phyloP scores from a whole-genome alignment of 2,113 vertebrate genomes.

The Albula glossodonta region DNA sequence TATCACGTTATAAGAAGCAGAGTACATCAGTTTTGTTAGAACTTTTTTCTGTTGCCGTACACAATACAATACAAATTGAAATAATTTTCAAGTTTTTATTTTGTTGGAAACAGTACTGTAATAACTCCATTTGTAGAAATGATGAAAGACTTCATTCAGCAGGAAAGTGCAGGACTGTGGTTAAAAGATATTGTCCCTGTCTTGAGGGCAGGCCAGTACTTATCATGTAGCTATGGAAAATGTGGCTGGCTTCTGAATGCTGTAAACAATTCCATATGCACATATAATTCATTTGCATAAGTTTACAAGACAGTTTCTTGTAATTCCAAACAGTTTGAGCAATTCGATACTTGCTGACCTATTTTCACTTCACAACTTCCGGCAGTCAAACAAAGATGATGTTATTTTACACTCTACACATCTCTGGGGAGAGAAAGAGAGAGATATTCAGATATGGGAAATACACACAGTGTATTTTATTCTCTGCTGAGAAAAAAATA shows the following conservation, averaged over 20 bases:
- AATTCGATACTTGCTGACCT: background rate
- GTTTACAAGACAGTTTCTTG: background rate
- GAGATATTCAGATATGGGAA: background rate
- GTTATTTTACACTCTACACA: background rate
- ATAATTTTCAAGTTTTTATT: slow-evolving; percentile 10
- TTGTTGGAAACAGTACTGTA: slow-evolving; percentile 60
- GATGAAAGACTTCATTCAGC: background rate
- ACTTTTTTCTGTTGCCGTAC: too few species aligned
- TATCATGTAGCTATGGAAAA: background rate
- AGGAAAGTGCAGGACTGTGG: background rate
- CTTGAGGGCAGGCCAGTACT: slow-evolving; percentile 39
- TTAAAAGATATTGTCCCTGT: slow-evolving; percentile 28
- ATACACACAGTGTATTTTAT: too few species aligned
- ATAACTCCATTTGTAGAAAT: slow-evolving; percentile 26
- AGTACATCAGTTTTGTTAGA: too few species aligned
- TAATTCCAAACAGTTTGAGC: background rate
- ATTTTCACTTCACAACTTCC: slow-evolving; percentile 1
- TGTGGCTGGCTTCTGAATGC: background rate
- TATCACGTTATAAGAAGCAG: too few species aligned
- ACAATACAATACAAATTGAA: too few species aligned
- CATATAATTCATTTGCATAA: background rate
- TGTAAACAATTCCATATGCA: background rate
- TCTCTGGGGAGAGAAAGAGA: background rate
- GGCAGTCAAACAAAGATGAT: background rate
- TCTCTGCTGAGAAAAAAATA: too few species aligned